phyloP scores from a whole-genome alignment of 2,797 vertebrate genomes.

The Gymnopithys bicolor region DNA sequence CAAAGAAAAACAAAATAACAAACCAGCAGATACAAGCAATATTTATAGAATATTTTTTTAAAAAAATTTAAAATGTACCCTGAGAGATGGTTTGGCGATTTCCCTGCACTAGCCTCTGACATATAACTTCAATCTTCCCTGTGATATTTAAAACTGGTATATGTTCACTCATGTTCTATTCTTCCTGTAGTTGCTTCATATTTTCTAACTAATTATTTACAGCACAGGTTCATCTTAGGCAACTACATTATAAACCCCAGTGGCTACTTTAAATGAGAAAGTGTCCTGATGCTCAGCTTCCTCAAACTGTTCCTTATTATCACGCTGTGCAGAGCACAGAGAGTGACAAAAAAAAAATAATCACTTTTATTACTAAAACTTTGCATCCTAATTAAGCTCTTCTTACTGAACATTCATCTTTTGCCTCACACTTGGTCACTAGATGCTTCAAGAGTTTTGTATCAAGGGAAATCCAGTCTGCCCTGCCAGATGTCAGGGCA shows the following conservation, averaged over 20 bases:
- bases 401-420: conserved; percentile 9
- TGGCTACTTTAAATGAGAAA: background rate
- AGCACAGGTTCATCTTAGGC: background rate
- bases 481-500: background rate
- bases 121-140: background rate
- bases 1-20: background rate
- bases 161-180: background rate
- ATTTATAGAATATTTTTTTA: background rate
- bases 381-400: background rate
- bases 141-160: background rate
- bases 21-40: background rate
- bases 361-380: background rate
- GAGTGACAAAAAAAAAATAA: background rate
- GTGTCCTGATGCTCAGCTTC: background rate
- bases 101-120: background rate
- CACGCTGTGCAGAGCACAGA: background rate
- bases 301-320: background rate
- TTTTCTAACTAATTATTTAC: background rate
- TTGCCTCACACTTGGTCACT: background rate
- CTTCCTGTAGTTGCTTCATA: background rate
- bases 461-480: background rate
- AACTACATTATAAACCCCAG: background rate
- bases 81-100: background rate
- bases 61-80: background rate
- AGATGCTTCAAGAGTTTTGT: background rate